Conservation (phyloP, 2,888 invertebrate species). For the Timema podura region DNA sequence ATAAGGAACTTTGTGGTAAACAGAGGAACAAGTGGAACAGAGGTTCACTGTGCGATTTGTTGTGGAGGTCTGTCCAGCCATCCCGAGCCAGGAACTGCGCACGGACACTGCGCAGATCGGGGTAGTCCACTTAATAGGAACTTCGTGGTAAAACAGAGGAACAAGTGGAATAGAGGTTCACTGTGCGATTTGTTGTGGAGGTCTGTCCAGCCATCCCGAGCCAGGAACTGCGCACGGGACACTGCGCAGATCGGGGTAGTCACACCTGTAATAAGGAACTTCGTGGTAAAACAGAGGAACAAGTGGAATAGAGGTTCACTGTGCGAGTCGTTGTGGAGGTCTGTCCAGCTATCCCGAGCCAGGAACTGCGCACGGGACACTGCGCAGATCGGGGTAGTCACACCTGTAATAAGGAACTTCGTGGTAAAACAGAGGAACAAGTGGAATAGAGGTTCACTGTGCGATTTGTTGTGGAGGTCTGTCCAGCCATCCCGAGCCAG, state of each 20-base stretch:
- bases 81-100: constrained; percentile 74
- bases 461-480: constrained; percentile 66
- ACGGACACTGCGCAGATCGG: constrained; percentile 81
- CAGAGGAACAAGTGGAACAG: constrained; percentile 60
- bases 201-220: constrained; percentile 74
- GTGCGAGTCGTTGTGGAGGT: constrained; percentile 63
- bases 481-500: constrained; percentile 74
- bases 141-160: too few relatives aligned
- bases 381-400: constrained; percentile 76
- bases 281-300: constrained; percentile 48
- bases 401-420: constrained; percentile 51
- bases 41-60: constrained; percentile 48
- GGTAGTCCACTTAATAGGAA: too few relatives aligned
- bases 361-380: constrained; percentile 82
- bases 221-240: constrained; percentile 77
- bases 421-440: constrained; percentile 56
- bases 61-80: constrained; percentile 77
- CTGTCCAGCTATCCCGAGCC: constrained; percentile 73
- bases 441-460: constrained; percentile 52
- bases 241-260: constrained; percentile 80
- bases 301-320: constrained; percentile 56
- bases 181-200: constrained; percentile 59
- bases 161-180: constrained; percentile 59
- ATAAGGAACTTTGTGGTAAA: not conserved
- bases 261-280: constrained; percentile 54